Base-by-base conservation (phyloP, 2,888 invertebrate species). In the Crocallis elinguaria region DNA sequence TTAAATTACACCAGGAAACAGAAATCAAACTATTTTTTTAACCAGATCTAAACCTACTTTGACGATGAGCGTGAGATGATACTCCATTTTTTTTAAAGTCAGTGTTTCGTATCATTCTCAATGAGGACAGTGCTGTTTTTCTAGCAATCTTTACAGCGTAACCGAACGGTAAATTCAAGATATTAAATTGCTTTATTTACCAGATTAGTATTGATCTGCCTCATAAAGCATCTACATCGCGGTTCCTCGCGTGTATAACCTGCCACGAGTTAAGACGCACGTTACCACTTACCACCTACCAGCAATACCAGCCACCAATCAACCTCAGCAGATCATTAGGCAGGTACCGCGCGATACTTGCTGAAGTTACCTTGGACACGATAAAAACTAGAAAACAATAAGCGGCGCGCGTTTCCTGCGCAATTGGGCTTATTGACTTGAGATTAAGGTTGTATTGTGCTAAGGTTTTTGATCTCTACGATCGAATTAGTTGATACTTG, bases 371-470 rank as follows among this genome's bases (percentile, higher is more conserved):
- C 73, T 73, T 73, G 71, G 48, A 50, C 52, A 59, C 45, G 46
- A 49, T 59, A 65, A 62, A 58, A 56, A 46, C 27, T 69, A 66
- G 75, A 75, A 75, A 75, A 69, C 69, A 69, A 66, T 73, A 67
- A 68, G 61, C 57, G 52, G 33, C 36, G 37, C 25, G 43, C 13
- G 55, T 60, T 71, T 76, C 75, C 73, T 66, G 69, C 66, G 66
- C 29, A 17, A 38, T 44, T 29, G 29, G 30, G 25, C 21, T 39
- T 27, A 43, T 46, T 33, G 16, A 12, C 12, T 21, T 36, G 8
- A 12, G 7, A 39, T 23, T 37, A 13, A 23, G 3, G 6, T 1
- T 19, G 1, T 19, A 42, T 30, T 16, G n/a, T 25, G 14, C 8
- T 27, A 1, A n/a, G 27, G 3, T 27, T 2, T 27, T 1, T n/a